Conservation (phyloP, 2,797 vertebrate genomes). For the Ctenochaetus hawaiiensis region DNA sequence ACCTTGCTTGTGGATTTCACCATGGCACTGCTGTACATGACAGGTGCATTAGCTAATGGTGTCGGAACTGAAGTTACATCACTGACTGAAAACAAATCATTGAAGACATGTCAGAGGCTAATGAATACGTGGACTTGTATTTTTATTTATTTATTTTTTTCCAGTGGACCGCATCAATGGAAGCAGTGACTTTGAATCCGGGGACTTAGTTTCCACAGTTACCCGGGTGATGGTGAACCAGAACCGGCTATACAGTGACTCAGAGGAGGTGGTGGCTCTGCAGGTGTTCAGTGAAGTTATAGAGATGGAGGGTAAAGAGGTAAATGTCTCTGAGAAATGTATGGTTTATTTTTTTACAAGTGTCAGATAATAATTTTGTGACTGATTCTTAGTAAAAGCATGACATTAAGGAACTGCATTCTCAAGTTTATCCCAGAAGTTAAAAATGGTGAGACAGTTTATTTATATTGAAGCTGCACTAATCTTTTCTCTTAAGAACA, state of each 20-base stretch:
- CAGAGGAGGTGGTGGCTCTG: constrained; percentile 86
- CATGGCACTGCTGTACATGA: too few species aligned
- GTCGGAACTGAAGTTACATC: background rate
- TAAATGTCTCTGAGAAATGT: constrained; percentile 61
- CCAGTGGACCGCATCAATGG: constrained; percentile 86
- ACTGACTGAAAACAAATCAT: background rate
- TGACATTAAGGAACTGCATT: background rate
- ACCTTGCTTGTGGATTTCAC: too few species aligned
- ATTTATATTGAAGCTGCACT: background rate
- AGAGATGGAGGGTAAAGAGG: constrained; percentile 91
- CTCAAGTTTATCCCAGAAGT: background rate
- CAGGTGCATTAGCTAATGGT: background rate
- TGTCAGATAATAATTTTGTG: background rate
- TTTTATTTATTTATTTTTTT: background rate
- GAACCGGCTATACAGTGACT: constrained; percentile 88
- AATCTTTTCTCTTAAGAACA: background rate
- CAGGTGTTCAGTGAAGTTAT: constrained; percentile 93
- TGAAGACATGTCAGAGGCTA: background rate
- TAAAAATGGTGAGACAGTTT: background rate
- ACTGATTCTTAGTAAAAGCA: background rate
- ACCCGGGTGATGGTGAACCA: constrained; percentile 92
- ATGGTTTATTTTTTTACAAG: background rate
- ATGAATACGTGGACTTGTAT: too few species aligned
- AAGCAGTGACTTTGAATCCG: constrained; percentile 79
- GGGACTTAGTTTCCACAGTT: constrained; percentile 86